Conservation (phyloP, 2,113 vertebrate species). For the Nerophis lumbriciformis region DNA sequence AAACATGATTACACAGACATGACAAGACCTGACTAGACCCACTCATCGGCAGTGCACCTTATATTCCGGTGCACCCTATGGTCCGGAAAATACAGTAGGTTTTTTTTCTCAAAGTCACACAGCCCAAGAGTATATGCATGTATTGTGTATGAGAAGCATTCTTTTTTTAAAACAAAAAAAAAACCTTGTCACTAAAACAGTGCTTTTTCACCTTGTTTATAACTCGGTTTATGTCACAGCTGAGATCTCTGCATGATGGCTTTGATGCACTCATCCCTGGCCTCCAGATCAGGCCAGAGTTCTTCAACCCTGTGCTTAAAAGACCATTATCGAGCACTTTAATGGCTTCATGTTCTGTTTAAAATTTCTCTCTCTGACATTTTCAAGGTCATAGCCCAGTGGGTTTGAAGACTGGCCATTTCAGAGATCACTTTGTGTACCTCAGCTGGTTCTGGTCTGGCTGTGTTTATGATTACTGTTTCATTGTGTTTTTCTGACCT, state of each 20-base stretch:
- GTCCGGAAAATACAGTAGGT: too few relatives aligned
- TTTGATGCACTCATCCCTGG: slow-evolving; percentile 37
- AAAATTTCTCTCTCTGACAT: slow-evolving; percentile 43
- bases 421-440: slow-evolving; percentile 27
- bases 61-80: too few relatives aligned
- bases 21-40: too few relatives aligned
- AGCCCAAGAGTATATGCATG: too few relatives aligned
- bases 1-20: too few relatives aligned
- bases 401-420: slow-evolving; percentile 45
- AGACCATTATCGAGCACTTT: slow-evolving; percentile 36
- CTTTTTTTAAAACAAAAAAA: too few relatives aligned
- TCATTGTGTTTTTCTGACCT: slow-evolving; percentile 42
- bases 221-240: slow-evolving; percentile 36
- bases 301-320: slow-evolving; percentile 31
- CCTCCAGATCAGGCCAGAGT: slow-evolving; percentile 2
- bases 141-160: too few relatives aligned
- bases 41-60: too few relatives aligned
- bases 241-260: slow-evolving; percentile 34
- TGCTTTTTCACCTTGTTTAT: slow-evolving; percentile 18
- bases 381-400: slow-evolving; percentile 53
- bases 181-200: slow-evolving; percentile 16
- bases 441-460: slow-evolving; percentile 41
- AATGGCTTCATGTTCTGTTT: slow-evolving; percentile 36
- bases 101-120: too few relatives aligned
- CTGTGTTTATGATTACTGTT: slow-evolving; percentile 49